Evolutionary conservation across 2,113 vertebrate genomes (phyloP), one percentile per base, ranked within the genome.

Genomic region (Bos taurus): DNA sequence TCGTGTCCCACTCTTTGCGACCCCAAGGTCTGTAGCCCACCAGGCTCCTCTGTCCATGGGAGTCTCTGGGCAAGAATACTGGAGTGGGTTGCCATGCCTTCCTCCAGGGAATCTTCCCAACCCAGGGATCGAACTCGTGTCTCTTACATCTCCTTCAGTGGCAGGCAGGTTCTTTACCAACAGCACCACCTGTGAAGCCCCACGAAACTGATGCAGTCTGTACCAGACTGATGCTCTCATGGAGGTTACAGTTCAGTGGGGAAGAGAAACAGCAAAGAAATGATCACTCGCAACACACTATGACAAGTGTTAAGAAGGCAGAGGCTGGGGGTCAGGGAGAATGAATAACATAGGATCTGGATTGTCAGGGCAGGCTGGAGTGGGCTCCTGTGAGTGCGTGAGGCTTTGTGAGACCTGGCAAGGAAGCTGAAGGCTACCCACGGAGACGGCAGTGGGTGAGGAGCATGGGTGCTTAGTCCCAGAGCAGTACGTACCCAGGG

Each of bases 381-480:
- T 50, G 40, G 50, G 56, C 56, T 28, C 26, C 17, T 6, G 6
- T 10, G 52, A 28, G 13, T 26, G 40, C 25, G 0, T 33, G 60
- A 43, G 28, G 28, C 57, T 48, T 25, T 9, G 33, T 57, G 59
- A 91, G 54, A 26, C 10, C 21, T 56, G 26, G 54, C 11, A 7
- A 21, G 28, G n/a, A 23, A 43, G 26, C 59, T 57, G 54, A 80
- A 64, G 60, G 17, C 46, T 48, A 21, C 30, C 67, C 2, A 12
- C 5, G 2, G 67, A 85, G 40, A 2, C 3, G 12, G 40, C 7
- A 7, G 77, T 26, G 8, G 6, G 40, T 50, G 26, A 54, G 33
- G 13, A n/a, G 23, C 0, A 8, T 1, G 11, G n/a, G 8, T 9
- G 2, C 48, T 48, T 3, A 4, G 15, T n/a, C 48, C 54, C 36